Conservation (phyloP, 2,888 invertebrate genomes). For the Rhamphomyia laevipes region DNA sequence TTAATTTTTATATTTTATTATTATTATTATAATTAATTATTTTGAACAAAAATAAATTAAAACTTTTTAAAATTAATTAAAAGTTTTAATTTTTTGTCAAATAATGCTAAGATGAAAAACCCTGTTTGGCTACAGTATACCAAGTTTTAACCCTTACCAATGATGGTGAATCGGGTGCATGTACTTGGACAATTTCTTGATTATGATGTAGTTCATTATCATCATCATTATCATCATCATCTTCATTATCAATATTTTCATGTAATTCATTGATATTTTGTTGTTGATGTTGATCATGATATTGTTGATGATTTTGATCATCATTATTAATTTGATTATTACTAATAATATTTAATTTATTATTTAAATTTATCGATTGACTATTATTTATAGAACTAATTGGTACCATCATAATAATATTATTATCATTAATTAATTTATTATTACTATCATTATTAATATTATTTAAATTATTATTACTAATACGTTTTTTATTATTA, state of each 20-base stretch:
- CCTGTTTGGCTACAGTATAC: conserved; percentile 39
- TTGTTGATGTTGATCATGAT: conserved; percentile 13
- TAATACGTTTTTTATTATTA: too few species aligned
- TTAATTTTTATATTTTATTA: too few species aligned
- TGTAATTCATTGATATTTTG: neutral
- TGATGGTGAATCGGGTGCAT: conserved; percentile 34
- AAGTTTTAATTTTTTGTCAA: neutral
- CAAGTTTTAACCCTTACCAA: conserved; percentile 37
- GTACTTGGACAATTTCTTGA: conserved; percentile 7
- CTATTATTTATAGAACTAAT: too few species aligned
- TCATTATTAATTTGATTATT: conserved; percentile 4
- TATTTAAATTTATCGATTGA: too few species aligned
- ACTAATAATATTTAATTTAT: too few species aligned
- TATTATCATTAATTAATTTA: neutral
- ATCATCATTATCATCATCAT: neutral
- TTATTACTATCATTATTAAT: neutral
- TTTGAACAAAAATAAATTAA: too few species aligned
- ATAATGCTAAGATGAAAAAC: conserved; percentile 35
- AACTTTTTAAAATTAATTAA: too few species aligned
- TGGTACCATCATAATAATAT: too few species aligned
- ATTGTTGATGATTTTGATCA: conserved; percentile 8
- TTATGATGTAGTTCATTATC: conserved; percentile 10
- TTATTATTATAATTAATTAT: too few species aligned
- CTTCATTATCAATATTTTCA: conserved; percentile 8
- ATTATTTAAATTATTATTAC: neutral